Base-by-base conservation (phyloP, 2,797 vertebrate genomes). In the Sebastes flavidus region DNA sequence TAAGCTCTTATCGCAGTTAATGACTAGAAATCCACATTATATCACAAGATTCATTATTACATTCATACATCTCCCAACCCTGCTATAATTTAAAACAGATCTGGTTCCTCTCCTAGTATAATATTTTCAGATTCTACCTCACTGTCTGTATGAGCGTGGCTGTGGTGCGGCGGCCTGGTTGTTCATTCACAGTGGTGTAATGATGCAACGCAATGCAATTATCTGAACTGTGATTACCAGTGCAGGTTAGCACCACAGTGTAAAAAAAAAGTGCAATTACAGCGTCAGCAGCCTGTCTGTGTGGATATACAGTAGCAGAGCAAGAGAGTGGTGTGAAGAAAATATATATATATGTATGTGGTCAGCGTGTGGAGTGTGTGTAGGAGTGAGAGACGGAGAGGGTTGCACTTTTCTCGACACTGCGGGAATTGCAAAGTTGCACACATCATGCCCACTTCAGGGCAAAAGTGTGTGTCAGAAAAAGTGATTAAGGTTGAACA, bases 181-280 rank as follows among this genome's bases (percentile, higher is more conserved):
- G 89, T 77, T 90, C 79, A 72, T 76, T 87, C 74, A 82, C 69
- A 42, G 65, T 36, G 38, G 77, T 77, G 61, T 76, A 59, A 74
- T 82, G 80, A 80, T 84, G 71, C 66, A 83, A 85, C 3, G 22
- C 65, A 59, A 72, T 61, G 78, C 75, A 90, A 78, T 87, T 87
- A 92, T 83, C 76, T 34, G 56, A 77, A 24, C 83, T 72, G 78
- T 91, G 83, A 88, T 87, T 80, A 88, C 38, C 76, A 73, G 76
- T 60, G 79, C 74, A 80, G 71, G 89, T 85, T 87, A 62, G 70
- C 60, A 46, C 49, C 71, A 36, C 27, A 2, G 80, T 83, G 89
- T 76, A 16, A 80, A 81, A 62, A 78, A 65, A 78, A 8, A 46
- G 27, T 59, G 25, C 65, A 62, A 65, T 49, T 18, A 22, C 24